Conservation (phyloP, 2,113 vertebrate species). For the Urocynchramus pylzowi region DNA sequence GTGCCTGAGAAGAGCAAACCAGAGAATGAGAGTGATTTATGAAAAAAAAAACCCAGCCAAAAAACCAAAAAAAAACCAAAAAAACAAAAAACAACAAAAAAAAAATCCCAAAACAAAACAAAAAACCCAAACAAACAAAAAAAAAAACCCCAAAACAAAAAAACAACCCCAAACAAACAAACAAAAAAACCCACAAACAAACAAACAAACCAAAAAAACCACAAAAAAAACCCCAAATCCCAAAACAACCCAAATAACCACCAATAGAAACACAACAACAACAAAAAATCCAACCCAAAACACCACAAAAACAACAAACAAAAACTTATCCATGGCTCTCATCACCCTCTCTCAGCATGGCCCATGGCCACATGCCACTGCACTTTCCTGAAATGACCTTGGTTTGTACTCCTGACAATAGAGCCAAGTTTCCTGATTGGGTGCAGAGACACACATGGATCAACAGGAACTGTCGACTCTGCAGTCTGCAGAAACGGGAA, state of each 20-base stretch:
- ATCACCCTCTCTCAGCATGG: rapidly evolving
- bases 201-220: not conserved
- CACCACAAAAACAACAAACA: not conserved
- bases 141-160: not conserved
- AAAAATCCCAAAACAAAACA: no score
- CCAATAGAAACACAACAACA: not conserved
- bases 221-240: no score
- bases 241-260: no score
- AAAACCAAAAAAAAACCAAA: not conserved
- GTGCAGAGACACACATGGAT: not conserved
- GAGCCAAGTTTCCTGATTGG: not conserved
- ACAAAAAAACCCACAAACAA: not conserved
- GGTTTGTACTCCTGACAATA: not conserved
- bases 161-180: not conserved
- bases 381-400: not conserved
- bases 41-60: not conserved
- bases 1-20: not conserved
- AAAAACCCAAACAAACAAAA: not conserved
- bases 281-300: not conserved
- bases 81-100: not conserved
- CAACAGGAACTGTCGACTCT: not conserved
- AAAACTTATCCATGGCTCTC: not conserved
- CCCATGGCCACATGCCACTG: not conserved
- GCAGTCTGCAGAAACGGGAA: not conserved
- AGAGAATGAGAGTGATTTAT: not conserved